Base-by-base conservation (phyloP, 2,113 vertebrate species). In the Miniopterus natalensis region DNA sequence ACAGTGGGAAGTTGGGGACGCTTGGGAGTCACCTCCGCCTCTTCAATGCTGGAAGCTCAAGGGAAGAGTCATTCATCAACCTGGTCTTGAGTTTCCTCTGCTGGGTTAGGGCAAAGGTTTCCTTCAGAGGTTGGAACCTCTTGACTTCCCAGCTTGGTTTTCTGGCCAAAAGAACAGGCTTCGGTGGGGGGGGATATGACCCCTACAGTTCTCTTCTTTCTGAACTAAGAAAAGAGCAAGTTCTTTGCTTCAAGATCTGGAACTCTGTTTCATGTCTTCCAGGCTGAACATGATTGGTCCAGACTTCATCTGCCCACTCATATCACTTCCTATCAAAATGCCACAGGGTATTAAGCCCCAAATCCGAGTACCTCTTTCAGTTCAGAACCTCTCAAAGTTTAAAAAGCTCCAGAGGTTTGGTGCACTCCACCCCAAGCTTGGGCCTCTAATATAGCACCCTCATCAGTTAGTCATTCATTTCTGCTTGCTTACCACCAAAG, bases 1-100 rank as follows among this genome's bases (percentile, higher is more conserved):
- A 55, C 55, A 8, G 0, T 5, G 20, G 79, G 18, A 21, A 31
- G 2, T 14, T 3, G 4, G 61, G 36, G 11, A 29, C 6, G 49
- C 4, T 9, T 27, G 7, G 71, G 70, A 36, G 40, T 61, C 20
- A 15, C 53, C 15, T 21, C 49, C 47, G 59, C 75, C 45, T 84
- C 83, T 57, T 79, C 7, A 40, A 53, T 11, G 8, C 6, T 23
- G 17, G 66, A 40, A 92, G 31, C n/a, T 70, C 23, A 71, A 49
- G 20, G 20, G 31, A 57, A 51, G 10, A 20, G n/a, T 3, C 25
- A 2, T 59, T 59, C 13, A 2, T 29, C 15, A 9, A 7, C 36
- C 2, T 42, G 42, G 59, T 23, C 42, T 66, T 18, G 15, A 1
- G 10, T 27, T 73, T 40, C 66, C 42, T 29, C 14, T 57, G 15